phyloP scores from a whole-genome alignment of 1,140 invertebrate genomes.

The Magallana ariakensis region DNA sequence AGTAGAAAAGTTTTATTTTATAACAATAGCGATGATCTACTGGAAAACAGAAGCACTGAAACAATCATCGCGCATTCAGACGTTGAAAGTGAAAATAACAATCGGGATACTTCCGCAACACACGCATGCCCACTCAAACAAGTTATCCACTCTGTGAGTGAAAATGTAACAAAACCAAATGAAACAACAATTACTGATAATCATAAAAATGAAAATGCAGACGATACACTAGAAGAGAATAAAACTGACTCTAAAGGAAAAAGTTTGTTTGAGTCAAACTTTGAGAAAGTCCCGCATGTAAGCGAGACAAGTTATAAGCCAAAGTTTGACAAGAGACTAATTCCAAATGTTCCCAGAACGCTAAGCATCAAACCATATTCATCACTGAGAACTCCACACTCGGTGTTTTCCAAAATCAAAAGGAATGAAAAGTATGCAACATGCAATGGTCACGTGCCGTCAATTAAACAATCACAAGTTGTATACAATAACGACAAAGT shows the following conservation, averaged over 20 bases:
- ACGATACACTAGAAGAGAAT: neutral
- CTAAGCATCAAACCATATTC: neutral
- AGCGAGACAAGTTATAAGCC: neutral
- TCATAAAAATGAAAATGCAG: neutral
- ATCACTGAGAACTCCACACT: neutral
- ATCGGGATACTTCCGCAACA: neutral
- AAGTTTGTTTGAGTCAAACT: neutral
- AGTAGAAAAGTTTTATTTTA: neutral
- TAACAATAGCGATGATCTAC: neutral
- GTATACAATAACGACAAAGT: neutral
- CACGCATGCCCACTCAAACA: neutral
- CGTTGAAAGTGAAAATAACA: neutral
- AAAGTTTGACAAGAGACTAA: constrained; percentile 4
- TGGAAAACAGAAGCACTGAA: constrained; percentile 13
- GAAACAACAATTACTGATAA: neutral
- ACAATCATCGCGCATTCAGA: constrained; percentile 6
- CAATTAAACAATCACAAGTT: neutral
- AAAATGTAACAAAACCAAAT: neutral
- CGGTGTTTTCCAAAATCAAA: neutral
- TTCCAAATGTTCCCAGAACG: neutral
- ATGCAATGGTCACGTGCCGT: constrained; percentile 3
- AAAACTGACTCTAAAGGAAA: neutral
- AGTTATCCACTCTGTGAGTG: neutral
- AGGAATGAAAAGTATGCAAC: neutral
- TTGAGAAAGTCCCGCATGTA: neutral